Base-by-base conservation (phyloP, 2,797 vertebrate genomes). In the Anguilla anguilla region DNA sequence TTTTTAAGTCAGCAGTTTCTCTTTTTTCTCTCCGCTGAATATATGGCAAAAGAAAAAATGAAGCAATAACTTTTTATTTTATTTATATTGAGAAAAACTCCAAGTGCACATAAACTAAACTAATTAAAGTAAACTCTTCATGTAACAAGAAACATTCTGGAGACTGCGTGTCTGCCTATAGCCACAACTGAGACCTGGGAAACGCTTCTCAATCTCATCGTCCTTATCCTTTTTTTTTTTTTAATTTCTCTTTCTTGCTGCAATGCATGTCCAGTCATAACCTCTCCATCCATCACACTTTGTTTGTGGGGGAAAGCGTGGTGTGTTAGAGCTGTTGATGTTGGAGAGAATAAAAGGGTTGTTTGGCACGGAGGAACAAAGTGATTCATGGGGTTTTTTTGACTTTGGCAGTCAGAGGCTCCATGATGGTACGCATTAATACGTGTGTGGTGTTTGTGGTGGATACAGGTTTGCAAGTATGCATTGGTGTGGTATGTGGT, bases 81-180 rank as follows among this genome's bases (percentile, higher is more conserved):
- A 28, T n/a, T 69, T 69, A 28, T 69, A 69, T 69, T 69, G 25
- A 1, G 64, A 28, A 69, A 69, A 69, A 69, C 64, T 11, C 64
- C 6, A n/a, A 69, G 10, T 69, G 7, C n/a, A 28, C n/a, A 28
- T 69, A 69, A 69, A 69, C 64, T 11, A 69, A 69, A 69, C 64
- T 69, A 69, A 69, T 69, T 28, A n/a, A 69, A 69, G 25, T 28
- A 69, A 28, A 69, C 64, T 84, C 84, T 87, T 87, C 82, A 87
- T 77, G 83, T 69, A n/a, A 69, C 69, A 67, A 64, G 84, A 84
- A 87, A 84, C 72, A 87, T 84, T 51, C 69, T 59, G 64, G 83
- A 53, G 59, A 84, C 86, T 83, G 67, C 46, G 67, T 39, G 61
- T 55, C 61, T 49, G 67, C 39, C 67, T 87, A 31, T n/a, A 49